Conservation (phyloP, 2,113 vertebrate species). For the Otus sunia region DNA sequence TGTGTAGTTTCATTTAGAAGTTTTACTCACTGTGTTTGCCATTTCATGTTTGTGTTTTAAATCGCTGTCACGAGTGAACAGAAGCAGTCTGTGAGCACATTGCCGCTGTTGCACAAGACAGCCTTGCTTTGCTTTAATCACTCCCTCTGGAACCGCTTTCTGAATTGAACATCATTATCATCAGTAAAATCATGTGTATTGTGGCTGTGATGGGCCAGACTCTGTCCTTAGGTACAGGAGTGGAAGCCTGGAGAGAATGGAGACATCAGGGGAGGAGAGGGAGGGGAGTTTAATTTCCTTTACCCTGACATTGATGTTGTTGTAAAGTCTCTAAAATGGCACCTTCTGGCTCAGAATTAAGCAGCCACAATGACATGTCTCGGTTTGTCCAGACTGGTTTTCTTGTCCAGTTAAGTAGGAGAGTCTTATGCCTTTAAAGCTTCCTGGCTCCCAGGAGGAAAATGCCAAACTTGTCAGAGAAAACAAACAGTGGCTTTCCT, state of each 20-base stretch:
- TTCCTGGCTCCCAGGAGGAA: conserved; percentile 54
- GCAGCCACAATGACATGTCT: conserved; percentile 42
- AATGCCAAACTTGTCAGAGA: conserved; percentile 70
- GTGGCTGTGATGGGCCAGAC: neutral
- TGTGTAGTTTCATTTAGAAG: neutral
- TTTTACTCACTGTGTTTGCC: neutral
- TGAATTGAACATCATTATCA: neutral
- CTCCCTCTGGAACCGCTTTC: neutral
- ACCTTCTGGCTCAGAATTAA: conserved; percentile 49
- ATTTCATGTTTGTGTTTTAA: neutral
- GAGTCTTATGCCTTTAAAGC: conserved; percentile 47
- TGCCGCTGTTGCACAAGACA: neutral
- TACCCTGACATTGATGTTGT: conserved; percentile 36
- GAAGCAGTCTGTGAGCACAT: neutral
- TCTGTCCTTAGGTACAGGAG: neutral
- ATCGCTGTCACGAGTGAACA: neutral
- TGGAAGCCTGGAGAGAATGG: neutral
- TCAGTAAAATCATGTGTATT: neutral
- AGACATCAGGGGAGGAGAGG: neutral
- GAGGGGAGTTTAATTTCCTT: conserved; percentile 54
- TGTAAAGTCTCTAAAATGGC: conserved; percentile 53
- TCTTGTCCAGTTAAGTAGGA: conserved; percentile 64
- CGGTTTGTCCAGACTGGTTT: conserved; percentile 68
- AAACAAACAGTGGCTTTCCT: conserved; percentile 72
- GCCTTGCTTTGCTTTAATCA: neutral